Conservation (phyloP, 2,113 vertebrate genomes). For the Suricata suricatta region DNA sequence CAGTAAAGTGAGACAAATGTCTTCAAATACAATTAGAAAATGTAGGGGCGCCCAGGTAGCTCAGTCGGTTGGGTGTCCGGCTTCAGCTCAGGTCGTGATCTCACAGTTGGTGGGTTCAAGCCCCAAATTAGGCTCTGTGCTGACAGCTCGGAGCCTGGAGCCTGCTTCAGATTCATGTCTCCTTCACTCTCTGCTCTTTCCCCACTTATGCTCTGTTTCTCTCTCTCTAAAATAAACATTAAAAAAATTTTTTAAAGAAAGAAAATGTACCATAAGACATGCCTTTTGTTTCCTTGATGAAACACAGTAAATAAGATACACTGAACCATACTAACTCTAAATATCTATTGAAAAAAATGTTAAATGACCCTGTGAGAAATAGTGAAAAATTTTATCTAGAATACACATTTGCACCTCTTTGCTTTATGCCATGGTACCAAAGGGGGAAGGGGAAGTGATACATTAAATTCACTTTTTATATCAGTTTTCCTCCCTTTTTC, state of each 20-base stretch:
- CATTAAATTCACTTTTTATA: slow-evolving; percentile 14
- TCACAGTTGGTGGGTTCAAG: too few species aligned
- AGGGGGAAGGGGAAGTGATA: background rate
- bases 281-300: slow-evolving; percentile 38
- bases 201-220: too few species aligned
- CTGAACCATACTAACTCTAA: slow-evolving; percentile 33
- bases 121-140: too few species aligned
- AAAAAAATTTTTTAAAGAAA: background rate
- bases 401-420: background rate
- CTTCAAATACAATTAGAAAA: slow-evolving; percentile 55
- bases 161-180: too few species aligned
- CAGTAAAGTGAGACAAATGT: slow-evolving; percentile 46
- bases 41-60: background rate
- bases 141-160: too few species aligned
- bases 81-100: too few species aligned
- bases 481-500: background rate
- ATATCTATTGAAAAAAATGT: slow-evolving; percentile 41
- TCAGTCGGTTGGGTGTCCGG: too few species aligned
- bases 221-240: too few species aligned
- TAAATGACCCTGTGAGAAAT: slow-evolving; percentile 20
- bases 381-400: slow-evolving; percentile 17
- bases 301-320: slow-evolving; percentile 24
- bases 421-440: background rate
- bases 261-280: background rate
- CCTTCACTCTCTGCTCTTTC: too few species aligned